Evolutionary conservation across 2,888 invertebrate species (phyloP).

Genomic region (Trissolcus brochymenae): DNA sequence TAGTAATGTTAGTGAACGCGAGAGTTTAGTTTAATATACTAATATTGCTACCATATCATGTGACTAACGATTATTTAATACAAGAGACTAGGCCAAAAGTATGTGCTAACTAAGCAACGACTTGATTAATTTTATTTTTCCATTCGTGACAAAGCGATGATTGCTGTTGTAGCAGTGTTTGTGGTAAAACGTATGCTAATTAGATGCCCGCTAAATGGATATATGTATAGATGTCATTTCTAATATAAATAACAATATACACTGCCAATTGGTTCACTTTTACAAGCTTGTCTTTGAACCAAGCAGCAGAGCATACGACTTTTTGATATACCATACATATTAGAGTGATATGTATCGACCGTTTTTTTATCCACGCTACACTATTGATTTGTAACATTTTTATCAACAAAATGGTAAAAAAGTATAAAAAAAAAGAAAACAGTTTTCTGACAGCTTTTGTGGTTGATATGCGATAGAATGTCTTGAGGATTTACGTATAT

Average conservation of each 20-base stretch:
- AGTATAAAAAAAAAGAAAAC: constrained; percentile 6
- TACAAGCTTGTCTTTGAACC: constrained; percentile 40
- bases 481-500: constrained; percentile 59
- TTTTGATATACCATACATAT: constrained; percentile 47
- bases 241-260: constrained; percentile 47
- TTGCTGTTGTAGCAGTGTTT: constrained; percentile 52
- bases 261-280: constrained; percentile 41
- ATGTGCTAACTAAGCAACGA: constrained; percentile 43
- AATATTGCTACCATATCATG: constrained; percentile 58
- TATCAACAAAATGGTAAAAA: constrained; percentile 37
- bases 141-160: constrained; percentile 21
- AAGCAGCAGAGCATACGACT: constrained; percentile 39
- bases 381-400: constrained; percentile 59
- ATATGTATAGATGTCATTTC: constrained; percentile 54
- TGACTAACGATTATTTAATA: constrained; percentile 61
- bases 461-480: constrained; percentile 61
- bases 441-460: constrained; percentile 58
- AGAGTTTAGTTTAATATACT: constrained; percentile 59
- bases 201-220: constrained; percentile 54
- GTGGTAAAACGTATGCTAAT: constrained; percentile 53
- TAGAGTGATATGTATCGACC: constrained; percentile 26
- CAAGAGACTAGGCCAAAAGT: constrained; percentile 55
- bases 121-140: constrained; percentile 28
- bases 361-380: constrained; percentile 57
- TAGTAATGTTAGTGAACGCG: constrained; percentile 29